phyloP scores from a whole-genome alignment of 2,888 invertebrate species.

The Marronus borbonicus region DNA sequence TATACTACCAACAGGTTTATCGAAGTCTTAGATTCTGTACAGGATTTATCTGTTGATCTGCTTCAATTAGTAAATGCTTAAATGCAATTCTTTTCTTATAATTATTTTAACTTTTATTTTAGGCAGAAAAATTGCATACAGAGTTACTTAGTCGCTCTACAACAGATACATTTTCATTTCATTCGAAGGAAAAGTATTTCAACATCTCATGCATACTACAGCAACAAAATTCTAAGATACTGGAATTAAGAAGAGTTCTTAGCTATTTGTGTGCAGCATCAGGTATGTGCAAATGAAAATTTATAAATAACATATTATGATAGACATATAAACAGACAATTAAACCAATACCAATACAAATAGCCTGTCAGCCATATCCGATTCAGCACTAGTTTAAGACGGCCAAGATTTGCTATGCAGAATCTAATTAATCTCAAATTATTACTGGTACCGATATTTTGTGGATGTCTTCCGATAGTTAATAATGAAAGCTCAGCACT shows the following conservation, averaged over 20 bases:
- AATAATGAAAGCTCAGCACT: too few relatives aligned
- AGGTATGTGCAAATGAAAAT: constrained; percentile 60
- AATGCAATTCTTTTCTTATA: constrained; percentile 24
- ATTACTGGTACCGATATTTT: too few relatives aligned
- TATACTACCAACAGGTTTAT: constrained; percentile 58
- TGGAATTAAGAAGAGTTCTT: constrained; percentile 68
- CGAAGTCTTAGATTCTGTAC: constrained; percentile 66
- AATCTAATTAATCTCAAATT: too few relatives aligned
- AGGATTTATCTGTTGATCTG: constrained; percentile 68
- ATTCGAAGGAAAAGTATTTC: constrained; percentile 43
- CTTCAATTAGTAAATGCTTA: constrained; percentile 64
- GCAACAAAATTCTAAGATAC: constrained; percentile 64
- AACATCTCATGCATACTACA: constrained; percentile 39
- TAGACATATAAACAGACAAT: too few relatives aligned
- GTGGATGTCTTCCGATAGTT: too few relatives aligned
- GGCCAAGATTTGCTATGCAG: too few relatives aligned
- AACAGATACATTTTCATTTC: neutral
- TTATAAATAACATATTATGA: neutral
- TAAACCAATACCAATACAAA: too few relatives aligned
- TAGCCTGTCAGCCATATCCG: too few relatives aligned
- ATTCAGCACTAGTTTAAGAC: too few relatives aligned
- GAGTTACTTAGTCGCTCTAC: constrained; percentile 56
- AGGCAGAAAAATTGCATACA: constrained; percentile 63
- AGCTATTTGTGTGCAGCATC: constrained; percentile 68
- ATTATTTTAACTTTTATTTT: constrained; percentile 41